Percentiles rank a stretch among this genome's conserved stretches.
phyloP scores from a whole-genome alignment of 2,888 invertebrate species.

The Polyploca ridens region DNA sequence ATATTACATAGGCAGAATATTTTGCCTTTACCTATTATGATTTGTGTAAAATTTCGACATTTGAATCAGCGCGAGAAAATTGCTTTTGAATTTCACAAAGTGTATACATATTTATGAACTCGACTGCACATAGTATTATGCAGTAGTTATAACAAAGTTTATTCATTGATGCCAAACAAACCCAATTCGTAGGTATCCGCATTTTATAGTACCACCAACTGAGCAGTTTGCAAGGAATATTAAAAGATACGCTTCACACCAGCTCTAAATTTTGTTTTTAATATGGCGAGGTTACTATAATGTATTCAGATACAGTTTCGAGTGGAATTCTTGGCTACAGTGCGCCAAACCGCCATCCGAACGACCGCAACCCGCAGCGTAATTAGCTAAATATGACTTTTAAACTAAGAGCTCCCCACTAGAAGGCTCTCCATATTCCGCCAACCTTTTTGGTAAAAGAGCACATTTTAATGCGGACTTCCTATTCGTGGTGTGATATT shows the following conservation, averaged over 20 bases:
- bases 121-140: not conserved
- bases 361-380: constrained; percentile 61
- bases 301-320: constrained; percentile 57
- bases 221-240: constrained; percentile 35
- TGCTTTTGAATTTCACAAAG: no score
- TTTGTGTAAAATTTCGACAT: no score
- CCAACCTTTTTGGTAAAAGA: constrained; percentile 62
- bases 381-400: constrained; percentile 81
- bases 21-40: no score
- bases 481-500: constrained; percentile 47
- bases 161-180: constrained; percentile 17
- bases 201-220: constrained; percentile 31
- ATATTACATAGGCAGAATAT: no score
- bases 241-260: constrained; percentile 37
- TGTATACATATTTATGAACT: no score
- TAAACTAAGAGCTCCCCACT: constrained; percentile 67
- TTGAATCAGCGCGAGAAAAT: no score
- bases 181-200: constrained; percentile 24
- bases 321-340: constrained; percentile 49
- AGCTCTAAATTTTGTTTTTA: constrained; percentile 44
- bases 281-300: constrained; percentile 39
- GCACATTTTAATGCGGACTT: constrained; percentile 57
- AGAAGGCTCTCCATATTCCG: constrained; percentile 59
- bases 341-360: constrained; percentile 51
- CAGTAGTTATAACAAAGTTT: not conserved